phyloP scores from a whole-genome alignment of 2,113 vertebrate species.

The Lonchura striata region DNA sequence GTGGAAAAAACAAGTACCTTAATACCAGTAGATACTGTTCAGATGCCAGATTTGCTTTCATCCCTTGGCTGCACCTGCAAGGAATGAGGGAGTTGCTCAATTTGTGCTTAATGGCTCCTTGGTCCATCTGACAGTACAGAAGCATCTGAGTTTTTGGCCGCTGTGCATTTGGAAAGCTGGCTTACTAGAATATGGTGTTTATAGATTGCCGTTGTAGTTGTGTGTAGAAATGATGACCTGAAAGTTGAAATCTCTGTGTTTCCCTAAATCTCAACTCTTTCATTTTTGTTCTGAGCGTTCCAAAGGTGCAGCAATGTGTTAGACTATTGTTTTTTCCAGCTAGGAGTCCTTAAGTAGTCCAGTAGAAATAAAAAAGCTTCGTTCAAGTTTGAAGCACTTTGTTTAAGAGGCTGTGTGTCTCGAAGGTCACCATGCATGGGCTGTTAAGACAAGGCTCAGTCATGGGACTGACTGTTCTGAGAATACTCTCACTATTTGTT shows the following conservation, averaged over 20 bases:
- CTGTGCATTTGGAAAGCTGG: background rate
- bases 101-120: background rate
- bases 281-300: background rate
- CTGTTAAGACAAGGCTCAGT: slow-evolving; percentile 51
- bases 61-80: background rate
- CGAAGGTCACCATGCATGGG: slow-evolving; percentile 47
- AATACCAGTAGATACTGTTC: background rate
- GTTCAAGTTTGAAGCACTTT: slow-evolving; percentile 34
- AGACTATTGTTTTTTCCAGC: background rate
- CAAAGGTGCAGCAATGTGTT: background rate
- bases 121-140: background rate
- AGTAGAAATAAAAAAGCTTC: slow-evolving; percentile 20
- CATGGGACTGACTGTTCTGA: slow-evolving; percentile 49
- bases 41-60: background rate
- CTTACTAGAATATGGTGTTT: background rate
- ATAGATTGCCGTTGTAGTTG: background rate
- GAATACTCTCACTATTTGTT: slow-evolving; percentile 31
- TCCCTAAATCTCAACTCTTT: background rate
- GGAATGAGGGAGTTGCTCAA: background rate
- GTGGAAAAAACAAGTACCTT: background rate
- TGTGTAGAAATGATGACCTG: background rate
- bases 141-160: background rate
- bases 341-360: background rate
- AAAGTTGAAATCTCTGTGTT: background rate
- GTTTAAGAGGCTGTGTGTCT: slow-evolving; percentile 9